Percentiles rank a stretch among this genome's conserved stretches.
Evolutionary conservation across 1,140 invertebrate species (phyloP).

Genomic region (Colletes gigas): DNA sequence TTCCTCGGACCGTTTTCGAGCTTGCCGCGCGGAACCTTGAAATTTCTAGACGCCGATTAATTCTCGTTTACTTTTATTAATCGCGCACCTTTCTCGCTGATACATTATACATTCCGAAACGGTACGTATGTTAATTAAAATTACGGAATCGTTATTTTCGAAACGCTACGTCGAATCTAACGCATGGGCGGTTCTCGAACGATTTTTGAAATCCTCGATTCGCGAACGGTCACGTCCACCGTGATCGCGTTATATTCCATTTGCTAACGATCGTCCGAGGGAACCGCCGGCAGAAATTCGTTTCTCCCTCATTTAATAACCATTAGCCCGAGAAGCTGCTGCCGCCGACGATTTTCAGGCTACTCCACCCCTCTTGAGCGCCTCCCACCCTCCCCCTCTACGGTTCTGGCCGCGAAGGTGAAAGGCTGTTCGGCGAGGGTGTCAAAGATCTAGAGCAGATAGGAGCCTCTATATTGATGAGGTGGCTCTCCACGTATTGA

Average conservation of each 20-base stretch:
- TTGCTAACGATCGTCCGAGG: slow-evolving; percentile 37
- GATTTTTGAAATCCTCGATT: no score
- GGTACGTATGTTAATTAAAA: no score
- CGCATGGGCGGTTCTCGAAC: not conserved
- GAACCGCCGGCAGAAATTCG: slow-evolving; percentile 24
- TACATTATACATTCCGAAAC: no score
- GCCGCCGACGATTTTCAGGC: slow-evolving; percentile 42
- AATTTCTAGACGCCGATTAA: no score
- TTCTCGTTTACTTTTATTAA: no score
- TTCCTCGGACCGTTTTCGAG: no score
- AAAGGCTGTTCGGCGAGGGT: slow-evolving; percentile 56
- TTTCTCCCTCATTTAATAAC: slow-evolving; percentile 71
- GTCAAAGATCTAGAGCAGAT: slow-evolving; percentile 72
- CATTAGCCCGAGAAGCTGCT: slow-evolving; percentile 66
- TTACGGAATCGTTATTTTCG: no score
- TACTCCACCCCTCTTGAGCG: slow-evolving; percentile 8
- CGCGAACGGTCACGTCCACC: no score
- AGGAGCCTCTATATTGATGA: slow-evolving; percentile 62
- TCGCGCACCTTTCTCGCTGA: no score
- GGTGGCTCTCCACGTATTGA: slow-evolving; percentile 76
- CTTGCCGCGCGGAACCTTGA: no score
- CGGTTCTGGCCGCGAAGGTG: slow-evolving; percentile 60
- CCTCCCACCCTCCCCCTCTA: no score
- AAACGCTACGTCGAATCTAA: not conserved
- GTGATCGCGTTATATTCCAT: slow-evolving; percentile 37